Evolutionary conservation across 2,113 vertebrate species (phyloP).

Genomic region (Muntiacus muntjak): DNA sequence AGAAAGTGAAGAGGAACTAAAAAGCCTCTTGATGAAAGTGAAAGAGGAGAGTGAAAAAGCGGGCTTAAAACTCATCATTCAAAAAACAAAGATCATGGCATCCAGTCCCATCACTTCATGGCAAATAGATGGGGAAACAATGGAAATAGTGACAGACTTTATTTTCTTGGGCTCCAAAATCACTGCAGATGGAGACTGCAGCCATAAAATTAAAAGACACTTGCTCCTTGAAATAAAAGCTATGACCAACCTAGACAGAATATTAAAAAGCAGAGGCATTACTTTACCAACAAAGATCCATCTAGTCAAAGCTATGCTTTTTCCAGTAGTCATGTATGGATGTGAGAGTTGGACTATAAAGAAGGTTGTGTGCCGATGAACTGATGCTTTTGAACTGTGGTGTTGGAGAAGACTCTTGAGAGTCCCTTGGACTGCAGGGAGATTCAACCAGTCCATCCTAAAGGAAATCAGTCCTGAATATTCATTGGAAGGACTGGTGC

Average conservation of each 20-base stretch:
- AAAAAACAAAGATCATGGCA: fast-evolving
- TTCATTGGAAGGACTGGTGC: background rate
- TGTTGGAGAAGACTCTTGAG: background rate
- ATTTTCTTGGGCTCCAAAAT: background rate
- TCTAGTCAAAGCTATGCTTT: background rate
- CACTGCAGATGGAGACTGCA: background rate
- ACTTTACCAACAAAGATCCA: fast-evolving
- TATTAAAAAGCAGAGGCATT: background rate
- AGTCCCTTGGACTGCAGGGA: background rate
- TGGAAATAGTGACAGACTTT: background rate
- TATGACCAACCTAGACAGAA: background rate
- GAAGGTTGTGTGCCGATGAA: background rate
- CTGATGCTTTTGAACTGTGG: background rate
- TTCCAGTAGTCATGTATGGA: background rate
- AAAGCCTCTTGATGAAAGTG: background rate
- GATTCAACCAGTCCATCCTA: background rate
- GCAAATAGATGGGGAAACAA: background rate
- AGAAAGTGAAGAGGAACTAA: background rate
- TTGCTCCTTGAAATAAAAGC: background rate
- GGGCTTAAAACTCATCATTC: background rate
- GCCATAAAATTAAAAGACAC: background rate
- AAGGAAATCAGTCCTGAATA: background rate
- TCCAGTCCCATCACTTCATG: background rate
- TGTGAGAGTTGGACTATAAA: background rate
- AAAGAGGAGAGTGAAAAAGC: background rate